Base-by-base conservation (phyloP, 2,113 vertebrate genomes). In the Scomber colias region DNA sequence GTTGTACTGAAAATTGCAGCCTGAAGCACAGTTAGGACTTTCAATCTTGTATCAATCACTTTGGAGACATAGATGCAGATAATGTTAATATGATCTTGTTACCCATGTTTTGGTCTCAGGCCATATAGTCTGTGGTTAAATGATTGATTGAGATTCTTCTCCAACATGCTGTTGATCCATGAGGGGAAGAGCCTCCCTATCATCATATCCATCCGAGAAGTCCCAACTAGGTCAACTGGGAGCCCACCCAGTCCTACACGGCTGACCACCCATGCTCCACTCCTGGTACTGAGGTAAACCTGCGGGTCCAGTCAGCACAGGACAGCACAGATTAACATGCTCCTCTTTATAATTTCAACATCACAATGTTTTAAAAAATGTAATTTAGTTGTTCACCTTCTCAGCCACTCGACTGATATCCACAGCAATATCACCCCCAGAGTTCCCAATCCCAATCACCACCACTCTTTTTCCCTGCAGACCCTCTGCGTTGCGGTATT, bases 261-360 rank as follows among this genome's bases (percentile, higher is more conserved):
- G 54, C 96, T 88, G 9, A 96, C 0, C 17, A 99, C 53, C 97
- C 97, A 99, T 0, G 95, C 88, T 0, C 98, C 97, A 45, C 94
- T 94, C 59, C 96, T 94, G 3, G 96, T 97, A 62, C 98, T 98
- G 45, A 99, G 95, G 78, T 96, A 97, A 13, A 97, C 97, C 98
- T 99, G 87, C 14, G 46, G 49, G 17, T 56, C 59, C 61, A 44
- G 44, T 6, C 70, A 76, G 19, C 13, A 64, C 3, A 27, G 2
- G 55, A 13, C 50, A 2, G 11, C 19, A 13, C 24, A 19, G 59
- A 48, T 16, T 50, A 11, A 59, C 11, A 11, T 51, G 27, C 11
- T n/a, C 8, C 17, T 11, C 0, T 2, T 64, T 56, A 30, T 50
- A 48, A 5, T 40, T 27, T 64, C 19, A 19, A 17, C 51, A 40